phyloP scores from a whole-genome alignment of 2,797 vertebrate genomes.

The Gallirallus australis region DNA sequence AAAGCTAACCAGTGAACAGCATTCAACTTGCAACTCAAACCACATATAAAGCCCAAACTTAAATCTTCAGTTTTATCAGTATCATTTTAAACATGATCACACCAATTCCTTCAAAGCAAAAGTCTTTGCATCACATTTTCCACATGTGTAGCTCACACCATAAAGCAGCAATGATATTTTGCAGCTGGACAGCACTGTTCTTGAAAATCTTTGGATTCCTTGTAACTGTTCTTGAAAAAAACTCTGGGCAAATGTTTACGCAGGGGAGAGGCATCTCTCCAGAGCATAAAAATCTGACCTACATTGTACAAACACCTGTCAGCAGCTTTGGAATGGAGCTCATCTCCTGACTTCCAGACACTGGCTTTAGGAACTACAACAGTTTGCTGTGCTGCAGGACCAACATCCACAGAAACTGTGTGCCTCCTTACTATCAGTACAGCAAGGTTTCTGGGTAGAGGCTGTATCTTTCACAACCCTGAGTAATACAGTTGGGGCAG shows the following conservation, averaged over 20 bases:
- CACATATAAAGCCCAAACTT: background rate
- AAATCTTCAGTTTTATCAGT: slow-evolving; percentile 12
- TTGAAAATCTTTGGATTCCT: background rate
- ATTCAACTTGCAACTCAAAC: slow-evolving; percentile 18
- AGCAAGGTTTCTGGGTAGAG: background rate
- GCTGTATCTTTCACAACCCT: background rate
- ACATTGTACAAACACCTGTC: background rate
- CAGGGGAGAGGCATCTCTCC: background rate
- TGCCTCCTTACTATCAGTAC: background rate
- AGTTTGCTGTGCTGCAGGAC: background rate
- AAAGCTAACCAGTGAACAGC: background rate
- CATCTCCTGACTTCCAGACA: background rate
- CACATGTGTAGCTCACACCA: background rate
- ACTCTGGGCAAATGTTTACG: background rate
- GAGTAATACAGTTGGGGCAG: background rate
- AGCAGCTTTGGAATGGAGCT: background rate
- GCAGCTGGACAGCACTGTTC: background rate
- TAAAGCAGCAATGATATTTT: background rate
- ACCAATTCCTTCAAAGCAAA: background rate
- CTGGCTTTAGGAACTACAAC: background rate
- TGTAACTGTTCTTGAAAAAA: background rate
- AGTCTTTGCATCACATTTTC: background rate
- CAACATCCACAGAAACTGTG: background rate
- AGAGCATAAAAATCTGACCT: background rate
- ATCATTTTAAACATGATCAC: background rate